Base-by-base conservation (phyloP, 2,888 invertebrate species). In the Thumatha senex region DNA sequence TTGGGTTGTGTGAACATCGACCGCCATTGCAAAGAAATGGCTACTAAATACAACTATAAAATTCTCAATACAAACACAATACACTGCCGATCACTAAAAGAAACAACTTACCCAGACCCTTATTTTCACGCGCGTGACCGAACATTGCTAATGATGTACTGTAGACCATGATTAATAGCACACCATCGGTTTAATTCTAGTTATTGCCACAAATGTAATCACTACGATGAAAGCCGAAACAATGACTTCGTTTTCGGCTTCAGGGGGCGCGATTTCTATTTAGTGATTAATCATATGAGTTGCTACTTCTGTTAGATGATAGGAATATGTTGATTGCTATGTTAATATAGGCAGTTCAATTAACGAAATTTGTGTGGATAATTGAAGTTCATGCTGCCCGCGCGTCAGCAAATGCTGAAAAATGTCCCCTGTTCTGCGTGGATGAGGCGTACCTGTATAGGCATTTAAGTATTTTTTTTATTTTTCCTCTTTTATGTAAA, bases 121-220 rank as follows among this genome's bases (percentile, higher is more conserved):
- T 46, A 50, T 48, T 54, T 48, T 46, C 14, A 46, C 38, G 47
- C 66, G 74, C 74, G 70, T 71, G 72, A 72, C 75, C 69, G 71
- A 71, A 70, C 76, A 68, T 71, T 72, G 68, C 72, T 78, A 78
- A 80, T 78, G 77, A 77, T 70, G 72, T 67, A 66, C 67, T 69
- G 53, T 50, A 13, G 38, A 54, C 54, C 56, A 68, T 84, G 84
- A 84, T 84, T 82, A 83, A 84, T 83, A 75, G 62, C 42, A 46
- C 58, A 24, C 57, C 47, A 58, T 56, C 49, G 59, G 59, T 82
- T 82, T 83, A 84, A 85, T 85, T 79, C 78, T 63, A 74, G 76
- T 82, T 83, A 85, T 83, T 80, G 51, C 48, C 51, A 77, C 70
- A 74, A 80, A 80, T 80, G 79, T 77, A 83, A 84, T 76, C 74